Conservation (phyloP, 1,140 invertebrate species). For the Hyposmocoma kahamanoa region DNA sequence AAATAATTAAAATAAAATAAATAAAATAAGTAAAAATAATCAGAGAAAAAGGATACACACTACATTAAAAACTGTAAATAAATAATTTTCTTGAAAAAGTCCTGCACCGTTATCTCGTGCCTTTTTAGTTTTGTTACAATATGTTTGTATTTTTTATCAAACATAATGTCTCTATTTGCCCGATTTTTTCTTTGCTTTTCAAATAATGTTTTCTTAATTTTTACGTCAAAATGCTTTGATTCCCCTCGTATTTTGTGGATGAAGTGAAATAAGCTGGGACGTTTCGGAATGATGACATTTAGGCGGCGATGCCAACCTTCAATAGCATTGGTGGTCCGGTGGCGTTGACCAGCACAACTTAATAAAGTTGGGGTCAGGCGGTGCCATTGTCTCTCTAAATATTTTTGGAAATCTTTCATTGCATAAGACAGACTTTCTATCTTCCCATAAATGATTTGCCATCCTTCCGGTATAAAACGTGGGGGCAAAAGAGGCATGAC, state of each 20-base stretch:
- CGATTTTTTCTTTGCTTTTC: not conserved
- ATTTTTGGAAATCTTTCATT: not conserved
- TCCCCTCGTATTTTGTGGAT: not conserved
- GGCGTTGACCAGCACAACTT: not conserved
- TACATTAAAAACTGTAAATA: not conserved
- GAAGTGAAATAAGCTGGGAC: not conserved
- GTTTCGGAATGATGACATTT: not conserved
- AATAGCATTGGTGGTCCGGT: not conserved
- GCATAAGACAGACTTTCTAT: not conserved
- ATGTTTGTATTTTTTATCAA: not conserved
- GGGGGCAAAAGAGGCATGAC: not conserved
- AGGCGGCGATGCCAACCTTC: not conserved
- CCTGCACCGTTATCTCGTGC: not conserved
- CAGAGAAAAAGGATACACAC: too few species aligned
- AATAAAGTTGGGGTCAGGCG: not conserved
- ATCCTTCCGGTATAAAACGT: not conserved
- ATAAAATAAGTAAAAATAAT: too few species aligned
- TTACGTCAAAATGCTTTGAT: not conserved
- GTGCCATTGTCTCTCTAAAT: not conserved
- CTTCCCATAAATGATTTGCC: not conserved
- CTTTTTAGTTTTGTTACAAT: not conserved
- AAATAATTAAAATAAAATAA: too few species aligned
- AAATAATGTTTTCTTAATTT: not conserved
- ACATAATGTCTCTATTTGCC: not conserved
- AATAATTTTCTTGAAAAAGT: constrained; percentile 1